Percentiles rank a stretch among this genome's conserved stretches.
Evolutionary conservation across 2,113 vertebrate species (phyloP).

Genomic region (Xiphias gladius): DNA sequence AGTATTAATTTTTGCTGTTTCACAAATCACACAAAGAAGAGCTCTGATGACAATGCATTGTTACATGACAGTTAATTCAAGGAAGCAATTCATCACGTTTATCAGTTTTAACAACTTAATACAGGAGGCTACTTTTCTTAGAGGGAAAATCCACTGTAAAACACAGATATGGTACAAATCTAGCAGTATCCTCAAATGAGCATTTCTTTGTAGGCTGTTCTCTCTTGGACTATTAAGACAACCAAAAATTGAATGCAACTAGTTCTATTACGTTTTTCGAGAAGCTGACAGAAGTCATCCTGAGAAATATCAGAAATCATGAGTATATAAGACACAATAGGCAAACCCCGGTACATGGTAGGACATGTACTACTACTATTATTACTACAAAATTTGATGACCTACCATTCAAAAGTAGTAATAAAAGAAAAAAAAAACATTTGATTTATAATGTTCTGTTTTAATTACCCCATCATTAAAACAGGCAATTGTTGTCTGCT

Average conservation of each 20-base stretch:
- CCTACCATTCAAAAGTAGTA: too few species aligned
- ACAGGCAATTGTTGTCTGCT: too few species aligned
- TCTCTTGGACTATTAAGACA: too few species aligned
- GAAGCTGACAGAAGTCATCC: neutral
- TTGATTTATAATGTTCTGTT: too few species aligned
- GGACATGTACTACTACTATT: too few species aligned
- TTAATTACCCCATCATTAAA: too few species aligned
- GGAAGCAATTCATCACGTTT: neutral
- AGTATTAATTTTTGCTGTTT: neutral
- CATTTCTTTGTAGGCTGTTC: neutral
- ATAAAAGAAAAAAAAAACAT: too few species aligned
- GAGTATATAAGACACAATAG: neutral
- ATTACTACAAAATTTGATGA: too few species aligned
- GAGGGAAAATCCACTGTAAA: neutral
- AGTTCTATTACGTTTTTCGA: neutral
- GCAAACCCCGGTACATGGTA: neutral
- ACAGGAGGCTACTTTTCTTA: neutral
- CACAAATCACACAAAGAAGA: constrained; percentile 4
- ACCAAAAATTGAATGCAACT: neutral
- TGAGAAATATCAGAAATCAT: neutral
- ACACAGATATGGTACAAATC: neutral
- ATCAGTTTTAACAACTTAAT: neutral
- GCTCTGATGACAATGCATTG: neutral
- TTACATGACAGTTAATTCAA: neutral
- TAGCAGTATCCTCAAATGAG: neutral